Base-by-base conservation (phyloP, 2,888 invertebrate genomes). In the Torymus auratus region DNA sequence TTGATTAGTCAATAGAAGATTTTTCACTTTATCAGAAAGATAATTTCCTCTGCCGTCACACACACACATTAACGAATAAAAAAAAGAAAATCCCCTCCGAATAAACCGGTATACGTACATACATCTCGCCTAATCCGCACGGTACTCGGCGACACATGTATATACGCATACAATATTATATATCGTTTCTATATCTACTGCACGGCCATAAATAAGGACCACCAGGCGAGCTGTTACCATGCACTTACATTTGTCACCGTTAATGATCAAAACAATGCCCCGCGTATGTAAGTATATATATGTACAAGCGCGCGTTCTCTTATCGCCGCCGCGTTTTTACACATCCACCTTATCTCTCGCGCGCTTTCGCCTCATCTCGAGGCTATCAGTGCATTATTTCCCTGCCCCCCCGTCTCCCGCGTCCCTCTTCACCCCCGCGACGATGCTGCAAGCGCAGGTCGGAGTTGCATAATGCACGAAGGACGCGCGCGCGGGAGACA, bases 391-490 rank as follows among this genome's bases (percentile, higher is more conserved):
- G 28, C 60, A 70, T 70, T 77, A 23, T 50, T 61, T 23, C 56
- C 15, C 15, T 23, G 11, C 1, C 17, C 4, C n/a, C 53, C 13
- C 14, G 13, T 12, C 50, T 52, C 52, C 41, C 3, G 28, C 0
- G 1, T 15, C 4, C 3, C 41, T 12, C 15, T 61, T 7, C 14
- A 15, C n/a, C 50, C 41, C 58, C 41, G 56, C 53, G 7, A 7
- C 50, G 58, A 60, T 73, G 65, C 20, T 50, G 71, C 71, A 80
- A 80, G 15, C 17, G 11, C 76, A 67, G 72, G 62, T 72, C 23
- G 41, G 4, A 17, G 50, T 76, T 80, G 72, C 80, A 77, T 77
- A 80, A 80, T 72, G 15, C 61, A 41, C 41, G 75, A 75, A 80
- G 75, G 75, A 80, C 75, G 65, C 69, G 20, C 13, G 60, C 15